Evolutionary conservation across 2,113 vertebrate species (phyloP).

Genomic region (Delphinus delphis): DNA sequence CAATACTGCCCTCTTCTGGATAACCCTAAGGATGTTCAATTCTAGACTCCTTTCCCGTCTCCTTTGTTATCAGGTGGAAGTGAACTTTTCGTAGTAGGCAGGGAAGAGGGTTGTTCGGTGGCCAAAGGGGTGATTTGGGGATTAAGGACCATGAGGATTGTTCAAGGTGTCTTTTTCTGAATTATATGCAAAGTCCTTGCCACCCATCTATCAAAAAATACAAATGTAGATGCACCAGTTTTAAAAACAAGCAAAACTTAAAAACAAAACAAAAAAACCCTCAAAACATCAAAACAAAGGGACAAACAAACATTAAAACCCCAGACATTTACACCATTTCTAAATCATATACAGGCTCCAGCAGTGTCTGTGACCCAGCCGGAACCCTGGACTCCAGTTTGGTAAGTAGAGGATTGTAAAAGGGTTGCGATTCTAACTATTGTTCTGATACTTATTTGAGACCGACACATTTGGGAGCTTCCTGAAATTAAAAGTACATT

Average conservation of each 20-base stretch:
- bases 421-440: not conserved
- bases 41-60: not conserved
- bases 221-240: not conserved
- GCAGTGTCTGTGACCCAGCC: slow-evolving; percentile 84
- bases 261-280: not conserved
- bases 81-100: not conserved
- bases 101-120: not conserved
- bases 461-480: not conserved
- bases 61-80: not conserved
- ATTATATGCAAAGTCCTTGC: not conserved
- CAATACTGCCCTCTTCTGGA: slow-evolving; percentile 71
- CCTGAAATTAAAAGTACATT: slow-evolving; percentile 12
- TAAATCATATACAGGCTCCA: slow-evolving; percentile 73
- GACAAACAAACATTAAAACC: not conserved
- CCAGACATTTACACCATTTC: slow-evolving; percentile 1
- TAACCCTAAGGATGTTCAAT: not conserved
- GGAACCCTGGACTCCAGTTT: slow-evolving; percentile 84
- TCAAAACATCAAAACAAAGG: not conserved
- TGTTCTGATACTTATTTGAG: not conserved
- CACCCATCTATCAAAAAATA: not conserved
- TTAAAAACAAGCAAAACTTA: not conserved
- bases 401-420: slow-evolving; percentile 82
- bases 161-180: not conserved
- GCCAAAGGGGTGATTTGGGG: not conserved
- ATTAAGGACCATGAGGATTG: not conserved